Percentiles rank a stretch among this genome's conserved stretches.
Conservation (phyloP, 2,797 vertebrate genomes). For the Scolopax rusticola region DNA sequence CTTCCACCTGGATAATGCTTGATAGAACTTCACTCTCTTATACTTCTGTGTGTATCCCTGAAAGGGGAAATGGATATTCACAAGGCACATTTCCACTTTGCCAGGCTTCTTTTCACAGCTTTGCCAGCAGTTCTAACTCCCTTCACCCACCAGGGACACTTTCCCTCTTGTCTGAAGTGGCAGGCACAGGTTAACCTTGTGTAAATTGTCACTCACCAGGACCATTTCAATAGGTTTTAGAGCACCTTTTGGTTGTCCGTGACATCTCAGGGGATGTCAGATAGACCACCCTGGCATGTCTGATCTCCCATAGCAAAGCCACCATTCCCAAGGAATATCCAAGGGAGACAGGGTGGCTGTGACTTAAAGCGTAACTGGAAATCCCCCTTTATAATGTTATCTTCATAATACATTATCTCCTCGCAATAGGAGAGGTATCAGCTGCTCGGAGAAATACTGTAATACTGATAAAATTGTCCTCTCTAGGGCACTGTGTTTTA, state of each 20-base stretch:
- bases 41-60: background rate
- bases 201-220: background rate
- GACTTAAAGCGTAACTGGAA: background rate
- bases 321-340: background rate
- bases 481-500: conserved; percentile 5
- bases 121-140: background rate
- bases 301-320: background rate
- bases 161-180: background rate
- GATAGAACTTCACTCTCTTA: background rate
- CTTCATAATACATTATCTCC: background rate
- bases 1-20: background rate
- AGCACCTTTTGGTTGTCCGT: background rate
- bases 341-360: background rate
- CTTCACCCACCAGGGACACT: background rate
- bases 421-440: background rate
- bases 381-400: background rate
- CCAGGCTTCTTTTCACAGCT: background rate
- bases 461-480: conserved; percentile 1
- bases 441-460: conserved; percentile 4
- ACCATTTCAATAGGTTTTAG: background rate
- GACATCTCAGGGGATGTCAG: background rate
- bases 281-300: background rate
- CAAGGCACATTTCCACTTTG: background rate
- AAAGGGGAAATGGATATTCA: background rate
- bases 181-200: background rate